Base-by-base conservation (phyloP, 2,888 invertebrate genomes). In the Amitus sp. region DNA sequence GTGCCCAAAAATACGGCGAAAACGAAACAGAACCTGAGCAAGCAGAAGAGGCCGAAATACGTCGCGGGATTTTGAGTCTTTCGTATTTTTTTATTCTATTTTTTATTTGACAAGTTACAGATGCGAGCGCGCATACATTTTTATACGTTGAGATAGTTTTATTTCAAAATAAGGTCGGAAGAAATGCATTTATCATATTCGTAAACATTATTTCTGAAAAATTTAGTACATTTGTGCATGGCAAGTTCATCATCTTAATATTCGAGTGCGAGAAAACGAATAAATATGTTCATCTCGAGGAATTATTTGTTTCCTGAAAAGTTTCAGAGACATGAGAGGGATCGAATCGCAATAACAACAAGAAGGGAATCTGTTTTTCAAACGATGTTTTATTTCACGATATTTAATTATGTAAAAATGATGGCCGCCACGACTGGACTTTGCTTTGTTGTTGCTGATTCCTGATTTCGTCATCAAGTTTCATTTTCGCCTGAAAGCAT, bases 391-490 rank as follows among this genome's bases (percentile, higher is more conserved):
- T 47, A 47, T 34, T n/a, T 27, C 2, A 20, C 3, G 27, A 12
- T 10, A n/a, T 10, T 20, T 40, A 73, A 68, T 68, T 72, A 57
- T 69, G 69, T 46, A 76, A 60, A 60, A 80, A 79, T 45, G 78
- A 74, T 20, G 78, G 75, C 53, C 73, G 75, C 79, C 79, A 80
- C 19, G 67, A 74, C 34, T 75, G 72, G 2, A 70, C 68, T 57
- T 77, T 77, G 30, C 60, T 73, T 66, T 80, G 75, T 49, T 80
- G 77, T 47, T 80, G 80, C 53, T 80, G 75, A 49, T n/a, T n/a
- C n/a, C n/a, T n/a, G n/a, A n/a, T n/a, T n/a, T n/a, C n/a, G n/a
- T n/a, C n/a, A n/a, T n/a, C n/a, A n/a, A n/a, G n/a, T n/a, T n/a
- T n/a, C n/a, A 80, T 71, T 71, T 82, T 79, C 58, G 74, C 69